Conservation (phyloP, 2,797 vertebrate species). For the Pseudotriccus pelzelni region DNA sequence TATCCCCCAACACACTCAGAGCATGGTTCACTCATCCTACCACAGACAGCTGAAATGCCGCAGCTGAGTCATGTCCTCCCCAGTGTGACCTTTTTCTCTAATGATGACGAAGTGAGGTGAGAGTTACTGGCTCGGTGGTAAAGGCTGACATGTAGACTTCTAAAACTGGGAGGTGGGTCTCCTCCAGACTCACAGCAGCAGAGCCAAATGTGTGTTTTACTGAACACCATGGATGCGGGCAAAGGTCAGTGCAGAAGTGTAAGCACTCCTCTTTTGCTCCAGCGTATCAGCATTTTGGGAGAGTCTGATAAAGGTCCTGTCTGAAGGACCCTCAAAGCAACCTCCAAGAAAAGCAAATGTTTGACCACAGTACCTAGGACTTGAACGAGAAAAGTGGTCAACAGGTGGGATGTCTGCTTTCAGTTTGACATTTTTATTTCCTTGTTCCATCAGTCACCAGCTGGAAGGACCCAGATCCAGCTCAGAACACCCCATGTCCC, state of each 20-base stretch:
- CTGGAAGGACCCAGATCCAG: background rate
- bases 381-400: background rate
- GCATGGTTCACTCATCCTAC: background rate
- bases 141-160: background rate
- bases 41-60: background rate
- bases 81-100: background rate
- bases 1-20: background rate
- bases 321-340: background rate
- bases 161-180: background rate
- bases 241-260: background rate
- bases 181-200: background rate
- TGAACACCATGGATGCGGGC: fast-evolving
- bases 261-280: background rate
- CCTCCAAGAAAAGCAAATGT: background rate
- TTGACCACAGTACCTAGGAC: background rate
- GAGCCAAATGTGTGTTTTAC: background rate
- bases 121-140: background rate
- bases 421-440: background rate
- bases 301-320: background rate
- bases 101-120: background rate
- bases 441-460: background rate
- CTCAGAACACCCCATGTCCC: background rate
- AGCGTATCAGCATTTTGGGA: background rate
- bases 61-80: background rate
- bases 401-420: background rate